Evolutionary conservation across 2,113 vertebrate genomes (phyloP).

Genomic region (Chionodraco myersi): DNA sequence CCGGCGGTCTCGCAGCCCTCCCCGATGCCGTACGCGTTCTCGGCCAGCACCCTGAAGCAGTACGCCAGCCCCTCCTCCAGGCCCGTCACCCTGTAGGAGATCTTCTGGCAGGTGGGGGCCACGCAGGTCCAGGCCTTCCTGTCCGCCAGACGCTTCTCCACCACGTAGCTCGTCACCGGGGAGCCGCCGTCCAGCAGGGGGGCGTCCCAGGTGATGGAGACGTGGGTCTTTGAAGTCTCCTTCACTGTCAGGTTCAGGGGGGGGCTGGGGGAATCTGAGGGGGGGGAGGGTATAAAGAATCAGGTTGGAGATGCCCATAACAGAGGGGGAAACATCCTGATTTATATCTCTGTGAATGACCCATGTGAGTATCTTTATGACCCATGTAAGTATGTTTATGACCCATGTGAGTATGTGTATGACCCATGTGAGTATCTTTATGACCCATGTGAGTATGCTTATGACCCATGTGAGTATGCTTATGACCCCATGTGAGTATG

Average conservation of each 20-base stretch:
- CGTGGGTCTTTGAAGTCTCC: constrained; percentile 91
- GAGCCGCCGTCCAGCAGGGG: constrained; percentile 95
- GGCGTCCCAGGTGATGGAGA: constrained; percentile 92
- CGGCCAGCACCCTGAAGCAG: constrained; percentile 97
- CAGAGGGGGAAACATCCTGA: no score
- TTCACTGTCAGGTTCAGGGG: constrained; percentile 92
- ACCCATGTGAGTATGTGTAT: no score
- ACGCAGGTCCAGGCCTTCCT: constrained; percentile 98
- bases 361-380: no score
- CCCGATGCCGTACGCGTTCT: constrained; percentile 97
- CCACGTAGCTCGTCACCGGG: constrained; percentile 94
- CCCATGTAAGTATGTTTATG: no score
- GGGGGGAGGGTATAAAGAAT: background rate
- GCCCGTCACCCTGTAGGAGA: constrained; percentile 91
- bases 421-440: no score
- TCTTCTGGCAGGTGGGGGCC: constrained; percentile 91
- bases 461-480: no score
- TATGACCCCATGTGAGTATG: no score
- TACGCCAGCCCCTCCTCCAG: constrained; percentile 95
- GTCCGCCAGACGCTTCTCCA: constrained; percentile 97
- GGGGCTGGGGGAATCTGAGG: constrained; percentile 94
- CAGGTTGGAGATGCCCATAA: no score
- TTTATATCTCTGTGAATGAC: no score
- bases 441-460: no score
- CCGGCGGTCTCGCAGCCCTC: constrained; percentile 95